phyloP scores from a whole-genome alignment of 1,140 invertebrate genomes.

The Drosophila obscura region DNA sequence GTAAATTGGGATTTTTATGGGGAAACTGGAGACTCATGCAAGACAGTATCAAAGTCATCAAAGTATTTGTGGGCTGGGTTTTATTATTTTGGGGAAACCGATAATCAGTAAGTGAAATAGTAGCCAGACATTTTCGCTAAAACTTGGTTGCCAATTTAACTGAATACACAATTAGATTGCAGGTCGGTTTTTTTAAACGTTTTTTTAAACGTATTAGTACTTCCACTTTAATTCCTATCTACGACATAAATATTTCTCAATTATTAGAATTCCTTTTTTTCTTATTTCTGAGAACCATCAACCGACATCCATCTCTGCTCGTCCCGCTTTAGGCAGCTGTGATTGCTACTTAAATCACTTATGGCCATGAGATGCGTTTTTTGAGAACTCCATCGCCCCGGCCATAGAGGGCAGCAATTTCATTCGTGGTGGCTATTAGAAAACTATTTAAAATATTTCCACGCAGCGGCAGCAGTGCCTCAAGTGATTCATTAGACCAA shows the following conservation, averaged over 20 bases:
- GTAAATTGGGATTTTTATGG: slow-evolving; percentile 35
- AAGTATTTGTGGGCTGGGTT: too few relatives aligned
- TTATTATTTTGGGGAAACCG: too few relatives aligned
- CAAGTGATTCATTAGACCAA: slow-evolving; percentile 35
- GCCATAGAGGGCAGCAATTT: slow-evolving; percentile 57
- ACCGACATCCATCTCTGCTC: background rate
- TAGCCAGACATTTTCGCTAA: too few relatives aligned
- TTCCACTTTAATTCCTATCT: too few relatives aligned
- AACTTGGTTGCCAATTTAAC: too few relatives aligned
- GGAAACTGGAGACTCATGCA: slow-evolving; percentile 20
- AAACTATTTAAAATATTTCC: slow-evolving; percentile 81
- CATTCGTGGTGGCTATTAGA: slow-evolving; percentile 70
- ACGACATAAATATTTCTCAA: too few relatives aligned
- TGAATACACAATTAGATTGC: too few relatives aligned
- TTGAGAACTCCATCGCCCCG: slow-evolving; percentile 19
- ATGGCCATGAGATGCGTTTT: slow-evolving; percentile 59
- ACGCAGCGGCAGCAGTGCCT: slow-evolving; percentile 45
- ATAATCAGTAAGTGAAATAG: too few relatives aligned
- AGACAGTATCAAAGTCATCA: too few relatives aligned
- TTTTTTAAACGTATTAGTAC: too few relatives aligned
- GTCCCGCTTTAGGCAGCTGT: slow-evolving; percentile 28
- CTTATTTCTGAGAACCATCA: slow-evolving; percentile 14
- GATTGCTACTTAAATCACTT: slow-evolving; percentile 56
- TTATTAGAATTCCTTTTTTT: too few relatives aligned
- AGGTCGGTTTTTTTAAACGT: too few relatives aligned